Evolutionary conservation across 1,140 invertebrate genomes (phyloP).

Genomic region (Charaxes varanes): DNA sequence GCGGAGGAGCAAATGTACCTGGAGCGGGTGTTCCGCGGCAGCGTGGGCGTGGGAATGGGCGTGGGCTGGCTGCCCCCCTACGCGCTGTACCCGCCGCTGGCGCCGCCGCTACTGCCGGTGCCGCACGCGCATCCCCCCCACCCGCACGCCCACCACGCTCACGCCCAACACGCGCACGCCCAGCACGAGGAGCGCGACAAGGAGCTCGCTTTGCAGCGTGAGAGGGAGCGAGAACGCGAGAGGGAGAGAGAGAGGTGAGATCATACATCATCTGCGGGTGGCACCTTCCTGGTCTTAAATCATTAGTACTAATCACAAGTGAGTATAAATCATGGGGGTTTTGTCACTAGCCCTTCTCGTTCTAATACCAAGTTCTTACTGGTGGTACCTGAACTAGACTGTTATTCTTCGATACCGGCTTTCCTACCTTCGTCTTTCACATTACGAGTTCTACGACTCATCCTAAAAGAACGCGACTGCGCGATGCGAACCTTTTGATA

Average conservation of each 20-base stretch:
- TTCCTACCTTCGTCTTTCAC: too few relatives aligned
- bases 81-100: slow-evolving; percentile 57
- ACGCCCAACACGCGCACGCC: slow-evolving; percentile 26
- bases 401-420: too few relatives aligned
- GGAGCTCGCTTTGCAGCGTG: slow-evolving; percentile 44
- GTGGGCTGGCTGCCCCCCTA: slow-evolving; percentile 64
- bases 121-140: slow-evolving; percentile 32
- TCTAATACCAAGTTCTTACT: too few relatives aligned
- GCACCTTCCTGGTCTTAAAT: not conserved
- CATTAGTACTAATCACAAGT: not conserved
- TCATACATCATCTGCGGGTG: not conserved
- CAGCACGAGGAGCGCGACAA: slow-evolving; percentile 48
- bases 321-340: not conserved
- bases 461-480: too few relatives aligned
- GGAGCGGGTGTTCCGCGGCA: slow-evolving; percentile 61
- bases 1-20: slow-evolving; percentile 67
- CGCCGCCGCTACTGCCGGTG: slow-evolving; percentile 44
- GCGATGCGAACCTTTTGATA: too few relatives aligned
- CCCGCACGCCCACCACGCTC: slow-evolving; percentile 24
- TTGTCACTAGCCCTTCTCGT: too few relatives aligned
- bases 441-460: too few relatives aligned
- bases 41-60: slow-evolving; percentile 54
- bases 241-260: slow-evolving; percentile 37
- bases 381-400: too few relatives aligned
- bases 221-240: slow-evolving; percentile 42